A percentile compares a stretch with the other conserved stretches of the same genome.
Conservation (phyloP, 1,140 invertebrate species). For the Schlechtendalia chinensis region DNA sequence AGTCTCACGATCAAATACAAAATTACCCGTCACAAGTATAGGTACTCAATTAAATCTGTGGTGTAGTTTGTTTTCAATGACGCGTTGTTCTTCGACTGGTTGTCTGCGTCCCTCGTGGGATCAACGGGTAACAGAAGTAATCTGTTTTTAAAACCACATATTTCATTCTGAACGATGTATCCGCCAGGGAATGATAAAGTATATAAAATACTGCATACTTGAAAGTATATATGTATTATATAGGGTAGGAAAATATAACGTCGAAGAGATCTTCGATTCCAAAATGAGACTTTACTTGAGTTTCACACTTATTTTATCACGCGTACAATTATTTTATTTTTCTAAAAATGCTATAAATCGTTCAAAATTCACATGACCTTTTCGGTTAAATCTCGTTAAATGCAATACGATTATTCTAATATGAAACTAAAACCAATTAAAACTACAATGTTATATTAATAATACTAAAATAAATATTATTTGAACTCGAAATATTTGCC, state of each 20-base stretch:
- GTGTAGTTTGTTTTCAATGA: slow-evolving; percentile 46
- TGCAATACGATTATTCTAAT: too few species aligned
- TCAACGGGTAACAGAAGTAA: slow-evolving; percentile 19
- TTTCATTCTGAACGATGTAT: slow-evolving; percentile 38
- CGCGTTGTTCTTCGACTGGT: slow-evolving; percentile 19
- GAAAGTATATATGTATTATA: neutral
- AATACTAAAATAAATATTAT: too few species aligned
- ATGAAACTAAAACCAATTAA: too few species aligned
- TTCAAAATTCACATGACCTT: too few species aligned
- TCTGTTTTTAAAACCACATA: slow-evolving; percentile 38
- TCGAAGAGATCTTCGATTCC: neutral
- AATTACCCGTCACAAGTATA: neutral
- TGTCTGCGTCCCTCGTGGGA: slow-evolving; percentile 1
- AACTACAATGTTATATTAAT: too few species aligned
- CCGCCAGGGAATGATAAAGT: slow-evolving; percentile 32
- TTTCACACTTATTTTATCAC: neutral
- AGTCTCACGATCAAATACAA: neutral
- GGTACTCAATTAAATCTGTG: slow-evolving; percentile 18
- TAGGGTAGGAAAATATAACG: neutral
- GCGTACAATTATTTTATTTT: too few species aligned
- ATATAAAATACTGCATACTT: slow-evolving; percentile 41
- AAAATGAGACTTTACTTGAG: neutral
- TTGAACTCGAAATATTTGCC: too few species aligned
- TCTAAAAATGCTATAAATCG: too few species aligned
- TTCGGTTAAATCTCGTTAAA: too few species aligned